A percentile compares a stretch with the other conserved stretches of the same genome.
These are phyloP conservation scores for Sarcophaga carnaria DNA, from an alignment of 2,888 invertebrate species.

Conservation along the genomic window DNA sequence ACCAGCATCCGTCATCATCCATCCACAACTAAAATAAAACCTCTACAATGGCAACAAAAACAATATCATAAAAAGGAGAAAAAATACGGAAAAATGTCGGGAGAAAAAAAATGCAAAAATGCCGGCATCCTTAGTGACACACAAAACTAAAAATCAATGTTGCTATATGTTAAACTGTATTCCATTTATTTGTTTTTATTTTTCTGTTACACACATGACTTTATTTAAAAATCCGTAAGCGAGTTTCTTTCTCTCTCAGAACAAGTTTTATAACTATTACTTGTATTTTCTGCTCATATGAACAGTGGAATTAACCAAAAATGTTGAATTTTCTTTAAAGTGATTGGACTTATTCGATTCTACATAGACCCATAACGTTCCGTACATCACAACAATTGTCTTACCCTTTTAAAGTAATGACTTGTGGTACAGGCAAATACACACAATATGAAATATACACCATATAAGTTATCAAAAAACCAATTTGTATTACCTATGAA, in stretches of 20 bases:
- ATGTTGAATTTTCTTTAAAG: no score
- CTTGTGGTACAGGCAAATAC: no score
- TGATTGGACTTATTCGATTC: no score
- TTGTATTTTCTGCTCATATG: no score
- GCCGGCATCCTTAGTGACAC: constrained; percentile 60
- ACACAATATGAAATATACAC: no score
- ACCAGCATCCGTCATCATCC: constrained; percentile 9
- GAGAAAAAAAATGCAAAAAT: constrained; percentile 38
- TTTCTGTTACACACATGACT: constrained; percentile 36
- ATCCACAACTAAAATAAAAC: constrained; percentile 52
- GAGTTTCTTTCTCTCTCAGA: not conserved
- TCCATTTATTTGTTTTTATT: constrained; percentile 31
- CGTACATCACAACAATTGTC: no score
- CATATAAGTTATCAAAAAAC: no score
- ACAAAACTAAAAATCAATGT: constrained; percentile 57
- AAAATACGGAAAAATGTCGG: not conserved
- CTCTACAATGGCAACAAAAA: constrained; percentile 30
- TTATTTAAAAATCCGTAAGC: constrained; percentile 9
- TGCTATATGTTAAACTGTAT: constrained; percentile 33
- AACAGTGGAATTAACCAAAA: no score
- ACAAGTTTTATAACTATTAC: not conserved
- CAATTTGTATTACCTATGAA: no score
- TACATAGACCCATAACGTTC: no score
- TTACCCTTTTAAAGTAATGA: no score
- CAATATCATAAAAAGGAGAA: constrained; percentile 20